These are phyloP conservation scores for Corythoichthys haematopterus DNA, from an alignment of 2,113 vertebrate genomes.

Conservation along the genomic window DNA sequence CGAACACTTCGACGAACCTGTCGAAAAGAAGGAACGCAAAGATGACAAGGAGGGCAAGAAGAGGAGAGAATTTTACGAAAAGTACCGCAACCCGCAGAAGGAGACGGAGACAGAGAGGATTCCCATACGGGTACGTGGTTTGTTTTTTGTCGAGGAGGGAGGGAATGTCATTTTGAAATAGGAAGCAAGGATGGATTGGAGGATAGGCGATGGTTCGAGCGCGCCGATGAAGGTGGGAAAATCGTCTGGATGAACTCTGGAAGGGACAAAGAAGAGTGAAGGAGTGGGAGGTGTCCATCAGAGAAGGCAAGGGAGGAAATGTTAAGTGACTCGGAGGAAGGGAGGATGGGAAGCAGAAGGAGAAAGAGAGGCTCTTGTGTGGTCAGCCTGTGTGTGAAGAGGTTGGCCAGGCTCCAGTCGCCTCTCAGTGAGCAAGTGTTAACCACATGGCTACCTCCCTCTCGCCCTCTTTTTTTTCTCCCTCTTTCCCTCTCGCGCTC, in stretches of 20 bases:
- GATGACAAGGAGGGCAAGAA: conserved; percentile 88
- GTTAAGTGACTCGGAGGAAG: conserved; percentile 59
- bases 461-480: conserved; percentile 44
- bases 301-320: conserved; percentile 61
- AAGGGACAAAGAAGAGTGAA: conserved; percentile 36
- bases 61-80: conserved; percentile 90
- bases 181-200: conserved; percentile 47
- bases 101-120: conserved; percentile 87
- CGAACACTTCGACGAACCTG: conserved; percentile 86
- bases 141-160: conserved; percentile 19
- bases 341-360: conserved; percentile 66
- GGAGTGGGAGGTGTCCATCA: conserved; percentile 35
- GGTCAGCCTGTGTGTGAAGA: conserved; percentile 70
- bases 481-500: conserved; percentile 28
- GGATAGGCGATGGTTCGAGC: conserved; percentile 36
- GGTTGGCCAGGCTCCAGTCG: conserved; percentile 67
- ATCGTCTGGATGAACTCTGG: conserved; percentile 27
- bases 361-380: conserved; percentile 72
- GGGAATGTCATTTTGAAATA: conserved; percentile 24
- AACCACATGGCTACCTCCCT: conserved; percentile 70
- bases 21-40: conserved; percentile 90
- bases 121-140: conserved; percentile 86
- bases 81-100: conserved; percentile 95
- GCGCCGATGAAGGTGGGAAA: conserved; percentile 51
- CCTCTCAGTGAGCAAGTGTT: conserved; percentile 72